phyloP scores from a whole-genome alignment of 2,888 invertebrate species.

The Stenodema calcarata region DNA sequence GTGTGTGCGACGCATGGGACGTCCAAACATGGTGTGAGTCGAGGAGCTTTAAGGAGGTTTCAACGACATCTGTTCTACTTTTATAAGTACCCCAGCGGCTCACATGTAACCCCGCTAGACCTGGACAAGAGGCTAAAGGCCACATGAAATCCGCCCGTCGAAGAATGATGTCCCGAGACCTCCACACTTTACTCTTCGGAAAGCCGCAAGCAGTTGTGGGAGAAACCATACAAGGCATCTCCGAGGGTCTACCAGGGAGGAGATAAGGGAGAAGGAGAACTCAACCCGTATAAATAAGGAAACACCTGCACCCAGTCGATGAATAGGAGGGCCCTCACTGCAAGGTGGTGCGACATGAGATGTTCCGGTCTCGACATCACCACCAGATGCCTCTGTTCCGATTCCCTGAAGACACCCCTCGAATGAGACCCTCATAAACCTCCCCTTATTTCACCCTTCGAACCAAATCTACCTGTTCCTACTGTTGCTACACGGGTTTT shows the following conservation, averaged over 20 bases:
- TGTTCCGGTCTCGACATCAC: background rate
- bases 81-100: background rate
- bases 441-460: background rate
- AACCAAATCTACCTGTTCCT: background rate
- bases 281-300: background rate
- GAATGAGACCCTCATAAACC: background rate
- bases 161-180: background rate
- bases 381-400: background rate
- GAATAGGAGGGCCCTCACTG: background rate
- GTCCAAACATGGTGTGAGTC: too few species aligned
- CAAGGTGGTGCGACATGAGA: background rate
- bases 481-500: too few species aligned
- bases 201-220: background rate
- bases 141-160: background rate
- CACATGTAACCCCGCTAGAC: background rate
- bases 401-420: background rate
- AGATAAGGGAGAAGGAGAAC: background rate
- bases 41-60: background rate
- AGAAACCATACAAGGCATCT: background rate
- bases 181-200: background rate
- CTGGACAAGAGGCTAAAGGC: background rate
- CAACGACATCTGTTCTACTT: background rate
- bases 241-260: background rate
- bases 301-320: background rate
- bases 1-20: too few species aligned